Evolutionary conservation across 2,888 invertebrate species (phyloP).

Genomic region (Nephrotoma appendiculata): DNA sequence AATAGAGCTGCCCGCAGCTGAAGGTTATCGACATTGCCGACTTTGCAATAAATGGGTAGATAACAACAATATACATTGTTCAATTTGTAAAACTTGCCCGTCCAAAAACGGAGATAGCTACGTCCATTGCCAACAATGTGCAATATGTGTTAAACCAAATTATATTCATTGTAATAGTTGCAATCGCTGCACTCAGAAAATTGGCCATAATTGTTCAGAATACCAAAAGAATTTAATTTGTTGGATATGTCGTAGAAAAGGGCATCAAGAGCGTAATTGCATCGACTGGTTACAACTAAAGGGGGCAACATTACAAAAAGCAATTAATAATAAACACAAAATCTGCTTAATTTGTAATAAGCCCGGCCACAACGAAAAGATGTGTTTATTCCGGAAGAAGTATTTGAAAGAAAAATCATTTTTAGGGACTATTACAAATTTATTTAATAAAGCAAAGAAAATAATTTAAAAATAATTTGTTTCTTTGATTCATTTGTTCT

Average conservation of each 20-base stretch:
- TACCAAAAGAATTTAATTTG: constrained; percentile 27
- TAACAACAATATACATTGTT: constrained; percentile 58
- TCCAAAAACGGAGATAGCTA: constrained; percentile 61
- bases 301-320: not conserved
- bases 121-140: constrained; percentile 48
- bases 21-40: constrained; percentile 58
- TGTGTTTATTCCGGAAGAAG: constrained; percentile 6
- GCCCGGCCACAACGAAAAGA: constrained; percentile 10
- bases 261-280: constrained; percentile 27
- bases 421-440: constrained; percentile 7
- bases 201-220: constrained; percentile 38
- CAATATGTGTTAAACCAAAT: constrained; percentile 69
- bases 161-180: constrained; percentile 68
- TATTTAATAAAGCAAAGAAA: not conserved
- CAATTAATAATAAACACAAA: not conserved
- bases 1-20: constrained; percentile 29
- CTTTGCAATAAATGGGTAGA: constrained; percentile 57
- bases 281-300: constrained; percentile 10
- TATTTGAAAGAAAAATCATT: constrained; percentile 8
- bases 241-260: constrained; percentile 24
- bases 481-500: not conserved
- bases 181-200: constrained; percentile 41
- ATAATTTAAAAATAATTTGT: not conserved
- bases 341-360: constrained; percentile 10
- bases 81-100: constrained; percentile 52